Evolutionary conservation across 1,140 invertebrate species (phyloP).

Genomic region (Neodiprion pinetum): DNA sequence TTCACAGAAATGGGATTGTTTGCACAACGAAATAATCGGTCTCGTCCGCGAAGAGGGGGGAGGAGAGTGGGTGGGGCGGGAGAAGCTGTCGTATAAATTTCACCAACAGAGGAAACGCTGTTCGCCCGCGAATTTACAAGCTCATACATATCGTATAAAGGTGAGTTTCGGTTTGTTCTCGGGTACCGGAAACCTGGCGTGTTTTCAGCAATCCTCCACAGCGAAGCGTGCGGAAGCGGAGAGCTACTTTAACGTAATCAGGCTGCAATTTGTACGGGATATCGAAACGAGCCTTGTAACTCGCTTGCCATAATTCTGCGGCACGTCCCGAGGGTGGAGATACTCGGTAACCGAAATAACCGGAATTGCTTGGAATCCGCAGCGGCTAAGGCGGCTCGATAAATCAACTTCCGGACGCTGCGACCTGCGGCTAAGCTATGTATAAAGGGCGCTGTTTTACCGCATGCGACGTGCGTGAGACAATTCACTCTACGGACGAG

Average conservation of each 20-base stretch:
- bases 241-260: neutral
- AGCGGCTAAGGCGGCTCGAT: conserved; percentile 43
- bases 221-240: neutral
- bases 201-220: neutral
- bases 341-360: conserved; percentile 36
- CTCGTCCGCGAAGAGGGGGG: neutral
- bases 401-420: conserved; percentile 46
- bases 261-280: neutral
- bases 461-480: conserved; percentile 40
- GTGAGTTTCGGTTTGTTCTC: no score
- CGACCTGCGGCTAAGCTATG: conserved; percentile 41
- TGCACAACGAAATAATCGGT: neutral
- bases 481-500: neutral
- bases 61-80: neutral
- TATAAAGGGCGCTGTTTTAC: conserved; percentile 39
- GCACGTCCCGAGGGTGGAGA: conserved; percentile 36
- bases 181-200: neutral
- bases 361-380: conserved; percentile 46
- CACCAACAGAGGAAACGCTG: no score
- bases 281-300: neutral
- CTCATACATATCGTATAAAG: no score
- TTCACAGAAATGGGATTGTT: neutral
- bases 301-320: neutral
- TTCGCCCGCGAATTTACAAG: no score
- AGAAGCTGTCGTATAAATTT: no score